These are phyloP conservation scores for Menura novaehollandiae DNA, from an alignment of 2,113 vertebrate genomes.

Conservation along the genomic window DNA sequence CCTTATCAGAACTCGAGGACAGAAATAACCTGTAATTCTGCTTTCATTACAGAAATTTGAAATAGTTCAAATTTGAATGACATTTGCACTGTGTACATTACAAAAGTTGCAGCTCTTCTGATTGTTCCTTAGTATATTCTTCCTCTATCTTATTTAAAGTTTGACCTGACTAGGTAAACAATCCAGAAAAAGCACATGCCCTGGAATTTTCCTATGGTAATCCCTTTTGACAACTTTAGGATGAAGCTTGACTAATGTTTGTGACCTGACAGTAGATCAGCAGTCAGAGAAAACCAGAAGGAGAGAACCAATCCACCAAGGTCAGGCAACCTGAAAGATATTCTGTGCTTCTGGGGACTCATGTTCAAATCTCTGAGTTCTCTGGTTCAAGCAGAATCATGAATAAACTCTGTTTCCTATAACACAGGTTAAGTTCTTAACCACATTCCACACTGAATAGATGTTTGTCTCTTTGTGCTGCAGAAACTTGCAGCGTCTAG, in stretches of 20 bases:
- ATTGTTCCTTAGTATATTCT: neutral
- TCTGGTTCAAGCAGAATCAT: neutral
- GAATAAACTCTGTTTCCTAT: neutral
- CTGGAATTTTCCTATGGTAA: neutral
- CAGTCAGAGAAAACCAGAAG: neutral
- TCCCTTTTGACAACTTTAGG: neutral
- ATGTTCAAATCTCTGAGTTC: neutral
- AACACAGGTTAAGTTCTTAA: neutral
- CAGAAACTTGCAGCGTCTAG: neutral
- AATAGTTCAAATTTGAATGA: neutral
- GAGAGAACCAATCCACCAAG: neutral
- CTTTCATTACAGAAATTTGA: neutral
- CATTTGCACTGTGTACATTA: neutral
- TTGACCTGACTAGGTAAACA: neutral
- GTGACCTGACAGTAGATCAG: neutral
- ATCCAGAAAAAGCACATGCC: neutral
- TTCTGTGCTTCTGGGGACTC: neutral
- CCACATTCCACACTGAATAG: neutral
- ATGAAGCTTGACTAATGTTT: neutral
- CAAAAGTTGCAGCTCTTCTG: neutral
- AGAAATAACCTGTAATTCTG: slow-evolving; percentile 13
- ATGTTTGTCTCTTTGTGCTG: neutral
- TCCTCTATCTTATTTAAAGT: neutral
- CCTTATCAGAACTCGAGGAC: neutral
- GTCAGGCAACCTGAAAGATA: neutral